Evolutionary conservation across 2,888 invertebrate genomes (phyloP).

Genomic region (Cenopis cana): DNA sequence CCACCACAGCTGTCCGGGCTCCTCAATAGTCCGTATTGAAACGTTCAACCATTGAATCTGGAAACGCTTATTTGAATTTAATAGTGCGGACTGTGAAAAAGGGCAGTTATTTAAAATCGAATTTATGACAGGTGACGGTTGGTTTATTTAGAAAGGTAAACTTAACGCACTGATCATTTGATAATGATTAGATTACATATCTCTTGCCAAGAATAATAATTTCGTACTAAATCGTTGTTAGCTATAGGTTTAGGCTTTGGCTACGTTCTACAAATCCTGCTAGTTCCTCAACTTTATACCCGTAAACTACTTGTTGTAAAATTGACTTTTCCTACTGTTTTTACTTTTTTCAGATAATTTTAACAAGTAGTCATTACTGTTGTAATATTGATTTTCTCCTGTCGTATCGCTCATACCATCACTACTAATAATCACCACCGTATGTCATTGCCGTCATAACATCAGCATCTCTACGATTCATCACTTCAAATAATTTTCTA

Average conservation of each 20-base stretch:
- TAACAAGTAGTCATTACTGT: background rate
- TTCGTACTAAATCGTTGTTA: too few species aligned
- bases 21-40: conserved; percentile 29
- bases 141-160: background rate
- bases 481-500: too few species aligned
- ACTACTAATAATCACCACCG: background rate
- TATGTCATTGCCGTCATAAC: too few species aligned
- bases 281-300: background rate
- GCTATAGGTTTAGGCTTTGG: too few species aligned
- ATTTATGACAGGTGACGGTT: background rate
- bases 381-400: background rate
- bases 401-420: background rate
- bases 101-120: conserved; percentile 4
- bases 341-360: background rate
- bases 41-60: conserved; percentile 28
- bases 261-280: too few species aligned
- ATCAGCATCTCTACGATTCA: too few species aligned
- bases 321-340: too few species aligned
- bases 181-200: too few species aligned
- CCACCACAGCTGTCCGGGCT: conserved; percentile 67
- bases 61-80: conserved; percentile 20
- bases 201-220: too few species aligned
- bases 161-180: background rate
- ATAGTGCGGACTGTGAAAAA: conserved; percentile 7
- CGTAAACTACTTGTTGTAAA: background rate